Evolutionary conservation across 2,888 invertebrate genomes (phyloP), one percentile per base, ranked within the genome.

Genomic region (Opisthograptis luteolata): DNA sequence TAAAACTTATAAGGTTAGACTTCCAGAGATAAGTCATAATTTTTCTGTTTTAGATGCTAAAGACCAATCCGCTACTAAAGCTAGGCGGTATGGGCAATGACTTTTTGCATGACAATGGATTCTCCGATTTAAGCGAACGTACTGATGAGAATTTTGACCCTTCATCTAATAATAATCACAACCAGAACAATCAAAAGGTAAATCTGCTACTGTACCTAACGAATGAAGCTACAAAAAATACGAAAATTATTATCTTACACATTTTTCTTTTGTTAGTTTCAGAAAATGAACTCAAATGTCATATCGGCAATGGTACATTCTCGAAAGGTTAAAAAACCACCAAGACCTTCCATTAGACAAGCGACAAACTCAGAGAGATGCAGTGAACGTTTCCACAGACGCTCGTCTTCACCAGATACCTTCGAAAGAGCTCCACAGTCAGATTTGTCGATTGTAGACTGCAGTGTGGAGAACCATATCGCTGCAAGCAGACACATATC

Each of bases 351-450:
- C 9, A 55, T 79, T 45, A 77, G 83, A 55, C 64, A 77, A 22
- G 55, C 75, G 9, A 67, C 80, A 3, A 72, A 73, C n/a, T 73
- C 81, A 8, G 84, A 87, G 31, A 68, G 76, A 41, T 57, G 78
- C 12, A 75, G 64, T 32, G 87, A 85, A 55, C 73, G 86, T 13
- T 41, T 84, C 2, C 85, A 85, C 60, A 76, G 85, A 60, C 75
- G 87, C 3, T 84, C 87, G 14, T 79, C 80, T 10, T 88, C 89
- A 3, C 88, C 90, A 0, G 89, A 89, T 61, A 71, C 80, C 2
- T 68, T 87, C 4, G 91, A 91, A 69, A 79, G 84, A 58, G 87
- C 85, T 15, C 91, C 91, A 17, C 91, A 91, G 67, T 87, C 87
- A 13, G 90, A 91, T 35, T 66, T 91, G 5, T 87, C 91, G 1